These are phyloP conservation scores for Ophthalmolycus amberensis DNA, from an alignment of 2,113 vertebrate species.

Conservation along the genomic window DNA sequence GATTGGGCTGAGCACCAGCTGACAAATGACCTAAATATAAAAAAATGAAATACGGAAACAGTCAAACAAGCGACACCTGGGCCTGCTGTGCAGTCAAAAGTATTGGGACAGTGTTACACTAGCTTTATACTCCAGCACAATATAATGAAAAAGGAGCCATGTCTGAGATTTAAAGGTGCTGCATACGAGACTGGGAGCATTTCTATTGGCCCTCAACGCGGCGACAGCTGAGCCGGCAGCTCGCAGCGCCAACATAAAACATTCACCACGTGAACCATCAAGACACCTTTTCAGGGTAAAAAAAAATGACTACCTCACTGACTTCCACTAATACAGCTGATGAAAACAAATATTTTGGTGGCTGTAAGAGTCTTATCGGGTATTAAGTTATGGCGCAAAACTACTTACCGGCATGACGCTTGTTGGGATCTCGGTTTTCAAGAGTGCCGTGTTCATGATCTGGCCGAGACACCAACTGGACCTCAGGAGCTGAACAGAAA, in stretches of 20 bases:
- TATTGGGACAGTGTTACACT: neutral
- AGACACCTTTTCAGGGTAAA: neutral
- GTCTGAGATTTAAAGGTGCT: neutral
- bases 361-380: neutral
- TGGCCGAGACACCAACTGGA: constrained; percentile 86
- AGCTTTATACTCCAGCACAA: neutral
- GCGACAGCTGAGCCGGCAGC: no score
- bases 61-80: neutral
- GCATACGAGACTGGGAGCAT: neutral
- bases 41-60: neutral
- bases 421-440: constrained; percentile 87
- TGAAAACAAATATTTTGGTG: neutral
- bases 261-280: neutral
- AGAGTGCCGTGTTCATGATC: constrained; percentile 88
- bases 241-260: neutral
- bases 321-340: neutral
- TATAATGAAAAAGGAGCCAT: neutral
- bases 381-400: constrained; percentile 3
- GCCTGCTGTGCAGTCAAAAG: neutral
- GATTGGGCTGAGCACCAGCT: constrained; percentile 81
- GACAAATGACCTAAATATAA: neutral
- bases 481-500: constrained; percentile 83
- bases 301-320: neutral
- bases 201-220: neutral
- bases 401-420: constrained; percentile 87